Percentiles rank a stretch among this genome's conserved stretches.
Conservation (phyloP, 2,113 vertebrate genomes). For the Theropithecus gelada region DNA sequence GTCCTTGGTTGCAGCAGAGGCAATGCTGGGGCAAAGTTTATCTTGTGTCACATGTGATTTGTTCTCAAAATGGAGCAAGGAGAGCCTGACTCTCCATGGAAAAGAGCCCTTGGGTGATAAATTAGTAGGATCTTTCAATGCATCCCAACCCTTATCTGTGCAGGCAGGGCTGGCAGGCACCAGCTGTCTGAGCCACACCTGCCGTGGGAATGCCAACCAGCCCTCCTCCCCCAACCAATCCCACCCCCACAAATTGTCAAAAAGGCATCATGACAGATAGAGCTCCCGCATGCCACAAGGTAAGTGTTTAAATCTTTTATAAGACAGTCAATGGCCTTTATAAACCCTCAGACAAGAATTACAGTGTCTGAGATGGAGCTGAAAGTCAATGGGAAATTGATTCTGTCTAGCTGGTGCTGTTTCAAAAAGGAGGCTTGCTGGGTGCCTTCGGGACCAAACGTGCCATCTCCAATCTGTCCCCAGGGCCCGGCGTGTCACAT, state of each 20-base stretch:
- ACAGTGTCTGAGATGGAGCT: constrained; percentile 82
- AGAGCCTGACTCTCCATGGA: background rate
- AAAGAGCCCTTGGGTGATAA: background rate
- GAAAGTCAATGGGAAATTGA: constrained; percentile 87
- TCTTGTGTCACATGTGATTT: background rate
- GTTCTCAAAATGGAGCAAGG: background rate
- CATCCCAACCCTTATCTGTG: background rate
- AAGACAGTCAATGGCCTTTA: constrained; percentile 82
- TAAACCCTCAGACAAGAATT: constrained; percentile 83
- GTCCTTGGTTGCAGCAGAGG: background rate
- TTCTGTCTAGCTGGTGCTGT: constrained; percentile 81
- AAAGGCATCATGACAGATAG: constrained; percentile 74
- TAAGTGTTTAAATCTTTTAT: constrained; percentile 85
- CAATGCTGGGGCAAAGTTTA: background rate
- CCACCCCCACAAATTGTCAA: constrained; percentile 71
- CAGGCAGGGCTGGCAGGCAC: background rate
- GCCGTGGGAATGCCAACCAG: background rate
- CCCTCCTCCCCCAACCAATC: background rate
- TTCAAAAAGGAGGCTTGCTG: constrained; percentile 72
- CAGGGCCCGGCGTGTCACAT: background rate
- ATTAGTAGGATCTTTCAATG: background rate
- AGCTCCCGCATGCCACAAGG: constrained; percentile 66
- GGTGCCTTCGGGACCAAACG: constrained; percentile 61
- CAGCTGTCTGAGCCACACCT: accelerated
- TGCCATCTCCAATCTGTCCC: constrained; percentile 25